Base-by-base conservation (phyloP, 2,888 invertebrate species). In the Acheta domesticus region DNA sequence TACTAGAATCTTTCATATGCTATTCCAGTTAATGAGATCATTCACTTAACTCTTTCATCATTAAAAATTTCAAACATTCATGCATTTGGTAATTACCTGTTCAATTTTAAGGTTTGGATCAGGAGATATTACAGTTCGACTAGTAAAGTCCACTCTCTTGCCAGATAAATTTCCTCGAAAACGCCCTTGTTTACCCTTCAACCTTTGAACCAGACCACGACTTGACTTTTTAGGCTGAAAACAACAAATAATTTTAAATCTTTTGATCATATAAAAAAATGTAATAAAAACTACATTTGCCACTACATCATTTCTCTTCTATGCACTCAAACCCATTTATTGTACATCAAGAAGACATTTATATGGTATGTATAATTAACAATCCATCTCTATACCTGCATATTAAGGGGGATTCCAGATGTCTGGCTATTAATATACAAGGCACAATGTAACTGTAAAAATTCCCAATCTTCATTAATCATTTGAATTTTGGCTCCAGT, bases 81-180 rank as follows among this genome's bases (percentile, higher is more conserved):
- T 36, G 8, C 36, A 36, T 36, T 36, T 8, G 36, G 36, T 8
- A 36, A 36, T 84, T 83, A 93, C 96, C 91, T 99, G 96, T 86
- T 99, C 97, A 83, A 99, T 99, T 87, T 96, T 93, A 81, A 99
- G 89, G 88, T 99, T 99, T 1, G 99, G 99, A 89, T 99, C 99
- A 0, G 99, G 99, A 1, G 99, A 99, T 84, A 99, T 99, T 78
- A 99, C 99, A 77, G 99, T 99, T 84, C 99, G 91, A 79, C 96
- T 96, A 79, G 98, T 97, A 88, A 97, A 99, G 87, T 99, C 98
- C 2, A 99, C 99, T 84, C 99, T 91, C 88, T 99, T 99, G 75
- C 99, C 99, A 0, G 97, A 98, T 78, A 99, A 89, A 89, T 99
- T 99, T 12, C 98, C 98, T 78, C 99, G 92, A 88, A 99, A 99